Base-by-base conservation (phyloP, 2,888 invertebrate species). In the Lasioglossum lativentre region DNA sequence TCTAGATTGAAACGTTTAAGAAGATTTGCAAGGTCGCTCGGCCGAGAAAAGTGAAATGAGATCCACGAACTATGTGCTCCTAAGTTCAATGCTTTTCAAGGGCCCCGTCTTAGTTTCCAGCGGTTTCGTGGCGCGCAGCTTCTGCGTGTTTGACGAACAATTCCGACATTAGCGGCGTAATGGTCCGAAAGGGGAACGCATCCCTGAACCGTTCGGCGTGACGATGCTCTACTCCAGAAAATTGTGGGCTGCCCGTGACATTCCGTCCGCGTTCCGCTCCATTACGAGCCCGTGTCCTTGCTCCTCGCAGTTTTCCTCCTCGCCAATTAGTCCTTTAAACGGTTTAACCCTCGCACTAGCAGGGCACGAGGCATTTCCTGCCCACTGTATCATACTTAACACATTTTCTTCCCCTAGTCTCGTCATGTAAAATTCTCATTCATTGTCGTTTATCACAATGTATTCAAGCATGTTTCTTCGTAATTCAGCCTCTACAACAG, bases 121-220 rank as follows among this genome's bases (percentile, higher is more conserved):
- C 68, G n/a, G 30, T 47, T 75, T 52, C 56, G 45, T 40, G 34
- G 14, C 38, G 38, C 23, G 45, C 27, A 30, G 16, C 38, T 70
- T 52, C 68, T 66, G 63, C 52, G 27, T 19, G 34, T 23, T 78
- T 82, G 80, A 83, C 79, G 81, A 70, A 70, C 30, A 47, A 73
- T 47, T 19, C 34, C 16, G 16, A 16, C 72, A 45, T 68, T 76
- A 71, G 6, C 52, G 63, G 4, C 42, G 42, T 47, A 59, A 77
- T 70, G 73, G 59, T 16, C 68, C 73, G 77, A 68, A 56, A 70
- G 56, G 1, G 34, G 75, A 73, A 68, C 52, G 38, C 71, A 52
- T 80, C 14, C 42, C 42, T 16, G 40, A 75, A 34, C 66, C 12
- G 68, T 68, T 68, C 23, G 6, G 4, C 66, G 52, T n/a, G 59